phyloP scores from a whole-genome alignment of 1,140 invertebrate species.

The Drusus annulatus region DNA sequence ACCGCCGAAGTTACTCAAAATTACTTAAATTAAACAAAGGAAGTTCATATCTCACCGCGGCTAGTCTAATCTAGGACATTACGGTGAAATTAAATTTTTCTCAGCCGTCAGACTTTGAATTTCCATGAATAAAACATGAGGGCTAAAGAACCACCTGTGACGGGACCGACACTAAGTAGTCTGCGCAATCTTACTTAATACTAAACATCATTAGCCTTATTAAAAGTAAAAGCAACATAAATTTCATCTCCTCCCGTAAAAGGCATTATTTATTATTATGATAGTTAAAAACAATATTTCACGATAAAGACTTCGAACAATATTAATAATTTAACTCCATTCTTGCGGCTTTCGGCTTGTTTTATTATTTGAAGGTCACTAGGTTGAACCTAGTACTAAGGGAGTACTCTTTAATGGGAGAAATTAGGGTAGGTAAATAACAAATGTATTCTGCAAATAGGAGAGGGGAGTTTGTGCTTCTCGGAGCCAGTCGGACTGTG shows the following conservation, averaged over 20 bases:
- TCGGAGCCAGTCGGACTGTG: no score
- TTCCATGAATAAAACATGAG: conserved; percentile 25
- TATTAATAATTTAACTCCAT: no score
- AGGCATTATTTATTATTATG: conserved; percentile 12
- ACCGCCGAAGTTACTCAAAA: no score
- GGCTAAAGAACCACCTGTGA: conserved; percentile 3
- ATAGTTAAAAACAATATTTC: neutral
- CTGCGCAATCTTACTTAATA: conserved; percentile 5
- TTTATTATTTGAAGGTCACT: no score
- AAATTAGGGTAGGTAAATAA: no score
- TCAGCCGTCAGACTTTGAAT: neutral
- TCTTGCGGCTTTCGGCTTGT: no score
- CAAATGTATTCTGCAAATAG: no score
- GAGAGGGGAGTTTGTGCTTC: no score
- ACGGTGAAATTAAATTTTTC: conserved; percentile 13
- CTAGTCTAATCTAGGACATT: neutral
- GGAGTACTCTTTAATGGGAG: no score
- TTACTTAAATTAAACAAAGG: neutral
- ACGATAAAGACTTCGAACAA: no score
- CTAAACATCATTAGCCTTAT: conserved; percentile 32
- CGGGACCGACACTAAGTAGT: neutral
- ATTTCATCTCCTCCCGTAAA: conserved; percentile 17
- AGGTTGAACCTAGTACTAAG: no score
- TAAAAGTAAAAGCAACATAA: conserved; percentile 32
- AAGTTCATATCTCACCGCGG: conserved; percentile 6